Conservation (phyloP, 1,140 invertebrate genomes). For the Branchinecta lindahli region DNA sequence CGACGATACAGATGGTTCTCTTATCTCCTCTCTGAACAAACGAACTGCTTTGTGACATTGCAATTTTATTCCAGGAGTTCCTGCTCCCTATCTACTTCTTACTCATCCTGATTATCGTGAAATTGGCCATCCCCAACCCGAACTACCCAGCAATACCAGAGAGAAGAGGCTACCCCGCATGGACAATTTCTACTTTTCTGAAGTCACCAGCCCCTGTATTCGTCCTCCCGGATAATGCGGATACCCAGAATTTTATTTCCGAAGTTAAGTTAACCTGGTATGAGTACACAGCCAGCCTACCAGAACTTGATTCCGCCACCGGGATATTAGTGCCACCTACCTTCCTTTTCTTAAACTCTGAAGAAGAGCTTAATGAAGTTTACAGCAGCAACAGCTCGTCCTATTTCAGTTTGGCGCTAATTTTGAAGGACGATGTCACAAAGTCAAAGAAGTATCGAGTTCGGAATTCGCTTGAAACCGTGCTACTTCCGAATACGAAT, state of each 20-base stretch:
- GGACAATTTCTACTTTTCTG: slow-evolving; percentile 42
- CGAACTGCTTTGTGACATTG: not conserved
- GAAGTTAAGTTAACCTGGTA: slow-evolving; percentile 37
- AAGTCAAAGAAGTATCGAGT: not conserved
- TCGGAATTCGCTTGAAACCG: not conserved
- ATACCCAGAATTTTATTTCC: slow-evolving; percentile 47
- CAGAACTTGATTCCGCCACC: slow-evolving; percentile 30
- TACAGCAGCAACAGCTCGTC: slow-evolving; percentile 43
- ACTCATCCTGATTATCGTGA: slow-evolving; percentile 49
- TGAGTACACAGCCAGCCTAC: slow-evolving; percentile 10
- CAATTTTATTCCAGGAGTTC: slow-evolving; percentile 43
- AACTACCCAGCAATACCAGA: slow-evolving; percentile 47
- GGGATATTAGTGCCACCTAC: slow-evolving; percentile 35
- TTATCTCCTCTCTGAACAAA: too few species aligned
- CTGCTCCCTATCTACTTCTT: slow-evolving; percentile 53
- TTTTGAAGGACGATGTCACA: slow-evolving; percentile 40
- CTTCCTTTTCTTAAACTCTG: slow-evolving; percentile 45
- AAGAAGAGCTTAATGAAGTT: slow-evolving; percentile 47
- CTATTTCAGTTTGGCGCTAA: slow-evolving; percentile 43
- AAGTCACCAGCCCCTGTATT: slow-evolving; percentile 44
- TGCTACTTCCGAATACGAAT: slow-evolving; percentile 15
- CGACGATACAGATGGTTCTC: too few species aligned
- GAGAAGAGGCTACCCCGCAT: slow-evolving; percentile 32
- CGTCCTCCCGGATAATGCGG: slow-evolving; percentile 47
- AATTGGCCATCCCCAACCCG: slow-evolving; percentile 51